Evolutionary conservation across 2,888 invertebrate species (phyloP).

Genomic region (Anarsia innoxiella): DNA sequence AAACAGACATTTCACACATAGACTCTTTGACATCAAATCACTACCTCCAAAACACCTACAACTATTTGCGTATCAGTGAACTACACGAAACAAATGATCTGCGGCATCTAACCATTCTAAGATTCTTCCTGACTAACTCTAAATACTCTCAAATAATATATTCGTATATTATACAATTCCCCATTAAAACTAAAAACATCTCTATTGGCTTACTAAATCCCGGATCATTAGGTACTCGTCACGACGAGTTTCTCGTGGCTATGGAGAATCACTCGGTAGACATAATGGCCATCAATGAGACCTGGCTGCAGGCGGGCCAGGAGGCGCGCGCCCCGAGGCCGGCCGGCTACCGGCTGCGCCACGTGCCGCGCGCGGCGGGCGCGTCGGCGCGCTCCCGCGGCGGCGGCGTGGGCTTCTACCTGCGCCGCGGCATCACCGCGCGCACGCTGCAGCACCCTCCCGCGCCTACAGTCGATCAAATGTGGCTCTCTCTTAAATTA

Average conservation of each 20-base stretch:
- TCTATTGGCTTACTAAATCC: too few species aligned
- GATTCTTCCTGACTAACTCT: too few species aligned
- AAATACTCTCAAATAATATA: too few species aligned
- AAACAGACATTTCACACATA: too few species aligned
- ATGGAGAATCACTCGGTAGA: slow-evolving; percentile 1
- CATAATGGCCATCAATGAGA: slow-evolving; percentile 7
- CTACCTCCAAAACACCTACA: too few species aligned
- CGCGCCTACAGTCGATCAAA: not conserved
- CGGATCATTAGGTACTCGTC: not conserved
- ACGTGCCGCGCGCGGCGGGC: not conserved
- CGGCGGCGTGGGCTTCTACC: slow-evolving; percentile 2
- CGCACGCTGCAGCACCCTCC: not conserved
- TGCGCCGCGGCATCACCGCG: not conserved
- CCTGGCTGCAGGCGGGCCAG: not conserved
- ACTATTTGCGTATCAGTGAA: too few species aligned
- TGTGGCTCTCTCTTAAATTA: not conserved
- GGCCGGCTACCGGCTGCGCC: not conserved
- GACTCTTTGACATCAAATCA: too few species aligned
- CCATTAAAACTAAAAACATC: too few species aligned
- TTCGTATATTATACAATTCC: too few species aligned
- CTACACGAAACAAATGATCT: too few species aligned
- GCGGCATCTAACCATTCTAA: too few species aligned
- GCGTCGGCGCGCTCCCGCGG: not conserved
- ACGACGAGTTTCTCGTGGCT: slow-evolving; percentile 4
- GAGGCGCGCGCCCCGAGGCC: not conserved